Percentiles rank a stretch among this genome's conserved stretches.
Evolutionary conservation across 2,797 vertebrate genomes (phyloP).

Genomic region (Cossypha niveicapilla): DNA sequence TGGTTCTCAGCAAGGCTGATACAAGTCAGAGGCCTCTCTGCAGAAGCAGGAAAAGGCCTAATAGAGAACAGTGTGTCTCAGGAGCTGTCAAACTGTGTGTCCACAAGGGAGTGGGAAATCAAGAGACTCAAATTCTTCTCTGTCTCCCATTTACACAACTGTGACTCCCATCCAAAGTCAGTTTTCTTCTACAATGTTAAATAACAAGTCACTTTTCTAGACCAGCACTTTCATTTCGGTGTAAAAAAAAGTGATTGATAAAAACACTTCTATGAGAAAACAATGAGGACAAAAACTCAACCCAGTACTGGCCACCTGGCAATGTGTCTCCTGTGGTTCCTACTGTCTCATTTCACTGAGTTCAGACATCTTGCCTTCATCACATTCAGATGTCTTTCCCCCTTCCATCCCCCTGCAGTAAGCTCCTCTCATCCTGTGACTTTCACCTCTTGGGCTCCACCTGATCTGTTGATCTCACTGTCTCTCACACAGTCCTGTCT

Average conservation of each 20-base stretch:
- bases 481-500: not conserved
- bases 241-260: not conserved
- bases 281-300: not conserved
- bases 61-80: not conserved
- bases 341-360: not conserved
- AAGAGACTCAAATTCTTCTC: not conserved
- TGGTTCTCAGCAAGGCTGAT: not conserved
- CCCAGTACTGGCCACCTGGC: not conserved
- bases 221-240: not conserved
- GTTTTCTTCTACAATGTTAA: not conserved
- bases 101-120: not conserved
- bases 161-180: not conserved
- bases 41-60: not conserved
- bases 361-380: not conserved
- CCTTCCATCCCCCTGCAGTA: not conserved
- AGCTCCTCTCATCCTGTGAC: not conserved
- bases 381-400: not conserved
- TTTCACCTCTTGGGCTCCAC: not conserved
- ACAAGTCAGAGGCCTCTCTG: not conserved
- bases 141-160: not conserved
- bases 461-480: not conserved
- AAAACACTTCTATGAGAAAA: not conserved
- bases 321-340: not conserved
- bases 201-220: not conserved
- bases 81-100: not conserved